Evolutionary conservation across 35 echinoderm and acorn worm species (phyloP).

Genomic region (Hemicentrotus pulcherrimus): DNA sequence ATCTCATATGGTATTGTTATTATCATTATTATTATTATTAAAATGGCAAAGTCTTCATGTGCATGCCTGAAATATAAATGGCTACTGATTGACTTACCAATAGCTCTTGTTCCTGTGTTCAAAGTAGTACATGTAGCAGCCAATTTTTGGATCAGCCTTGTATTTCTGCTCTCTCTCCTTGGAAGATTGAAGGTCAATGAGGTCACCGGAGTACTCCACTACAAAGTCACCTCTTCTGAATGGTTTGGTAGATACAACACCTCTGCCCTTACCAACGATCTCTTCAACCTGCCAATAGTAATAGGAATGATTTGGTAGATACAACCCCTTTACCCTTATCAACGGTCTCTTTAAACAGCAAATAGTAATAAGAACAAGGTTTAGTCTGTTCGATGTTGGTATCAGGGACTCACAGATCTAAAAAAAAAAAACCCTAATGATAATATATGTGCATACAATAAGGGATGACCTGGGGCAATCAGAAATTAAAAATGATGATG

Average conservation of each 20-base stretch:
- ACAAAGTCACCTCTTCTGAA: constrained; percentile 92
- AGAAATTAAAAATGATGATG: background rate
- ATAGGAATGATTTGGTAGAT: constrained; percentile 48
- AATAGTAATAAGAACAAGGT: background rate
- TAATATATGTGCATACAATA: background rate
- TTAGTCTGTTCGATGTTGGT: too few species aligned
- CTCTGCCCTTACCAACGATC: constrained; percentile 83
- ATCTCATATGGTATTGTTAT: too few species aligned
- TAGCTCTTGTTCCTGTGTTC: constrained; percentile 82
- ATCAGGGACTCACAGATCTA: background rate
- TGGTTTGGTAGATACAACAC: constrained; percentile 66
- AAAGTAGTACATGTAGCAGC: constrained; percentile 99
- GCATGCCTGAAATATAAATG: too few species aligned
- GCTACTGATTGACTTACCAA: constrained; percentile 62
- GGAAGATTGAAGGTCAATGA: constrained; percentile 63
- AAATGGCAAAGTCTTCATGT: too few species aligned
- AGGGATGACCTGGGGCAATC: background rate
- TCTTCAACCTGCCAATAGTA: constrained; percentile 52
- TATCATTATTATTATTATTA: too few species aligned
- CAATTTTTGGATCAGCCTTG: constrained; percentile 61
- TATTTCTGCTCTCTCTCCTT: constrained; percentile 76
- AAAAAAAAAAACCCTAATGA: background rate
- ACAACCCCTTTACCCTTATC: constrained; percentile 88
- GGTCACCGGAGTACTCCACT: constrained; percentile 86
- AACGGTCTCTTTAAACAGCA: constrained; percentile 60